Evolutionary conservation across 1,140 invertebrate species (phyloP).

Genomic region (Diabrotica virgifera): DNA sequence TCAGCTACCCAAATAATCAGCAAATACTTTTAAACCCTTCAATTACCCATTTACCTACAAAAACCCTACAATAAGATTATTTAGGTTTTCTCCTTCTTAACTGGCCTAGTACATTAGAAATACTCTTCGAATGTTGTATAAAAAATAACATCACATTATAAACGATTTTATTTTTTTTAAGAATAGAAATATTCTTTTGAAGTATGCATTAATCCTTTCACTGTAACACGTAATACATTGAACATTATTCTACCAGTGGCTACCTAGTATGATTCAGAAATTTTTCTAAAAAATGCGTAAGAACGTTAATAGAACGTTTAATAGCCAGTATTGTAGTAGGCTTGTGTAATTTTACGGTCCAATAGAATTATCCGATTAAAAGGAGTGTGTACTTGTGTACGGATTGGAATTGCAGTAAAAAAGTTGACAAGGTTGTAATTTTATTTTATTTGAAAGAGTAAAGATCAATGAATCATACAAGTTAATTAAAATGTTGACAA

Average conservation of each 20-base stretch:
- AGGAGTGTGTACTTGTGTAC: not conserved
- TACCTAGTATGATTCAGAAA: not conserved
- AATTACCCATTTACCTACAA: too few relatives aligned
- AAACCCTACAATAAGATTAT: too few relatives aligned
- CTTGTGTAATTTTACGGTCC: slow-evolving; percentile 2
- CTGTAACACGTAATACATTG: not conserved
- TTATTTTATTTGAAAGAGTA: not conserved
- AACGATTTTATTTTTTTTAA: too few relatives aligned
- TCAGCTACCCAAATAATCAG: too few relatives aligned
- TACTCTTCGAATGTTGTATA: too few relatives aligned
- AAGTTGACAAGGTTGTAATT: not conserved
- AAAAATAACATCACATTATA: too few relatives aligned
- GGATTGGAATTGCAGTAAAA: not conserved
- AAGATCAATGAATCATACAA: not conserved
- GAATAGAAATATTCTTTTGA: too few relatives aligned
- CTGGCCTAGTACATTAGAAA: too few relatives aligned
- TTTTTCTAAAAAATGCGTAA: not conserved
- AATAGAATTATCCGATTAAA: not conserved
- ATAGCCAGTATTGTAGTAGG: not conserved
- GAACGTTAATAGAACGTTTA: not conserved
- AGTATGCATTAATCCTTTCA: too few relatives aligned
- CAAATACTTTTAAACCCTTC: too few relatives aligned
- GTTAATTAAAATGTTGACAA: not conserved
- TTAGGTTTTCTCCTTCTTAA: too few relatives aligned
- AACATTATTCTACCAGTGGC: not conserved